A percentile compares a stretch with the other conserved stretches of the same genome.
Conservation (phyloP, 2,888 invertebrate species). For the Caenorhabditis macrosperma region DNA sequence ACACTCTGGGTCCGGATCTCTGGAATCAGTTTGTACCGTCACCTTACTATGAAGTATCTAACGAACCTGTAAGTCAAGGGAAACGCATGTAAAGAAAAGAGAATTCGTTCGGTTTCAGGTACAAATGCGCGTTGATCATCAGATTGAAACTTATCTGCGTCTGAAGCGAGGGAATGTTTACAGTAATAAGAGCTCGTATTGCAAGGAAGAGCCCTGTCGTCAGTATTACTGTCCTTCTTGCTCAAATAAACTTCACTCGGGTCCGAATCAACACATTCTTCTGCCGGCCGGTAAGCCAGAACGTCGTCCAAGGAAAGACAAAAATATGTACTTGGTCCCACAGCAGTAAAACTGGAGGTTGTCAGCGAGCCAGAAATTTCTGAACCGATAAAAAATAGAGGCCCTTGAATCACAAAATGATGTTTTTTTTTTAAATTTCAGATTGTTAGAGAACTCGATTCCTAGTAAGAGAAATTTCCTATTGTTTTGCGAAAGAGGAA, state of each 20-base stretch:
- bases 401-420: no score
- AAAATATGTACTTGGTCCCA: slow-evolving; percentile 50
- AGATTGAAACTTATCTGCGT: slow-evolving; percentile 17
- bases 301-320: slow-evolving; percentile 56
- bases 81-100: no score
- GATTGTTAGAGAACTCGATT: no score
- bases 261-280: slow-evolving; percentile 22
- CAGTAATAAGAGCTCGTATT: slow-evolving; percentile 54
- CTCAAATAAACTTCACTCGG: slow-evolving; percentile 40
- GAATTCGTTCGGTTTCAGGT: slow-evolving; percentile 27
- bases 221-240: slow-evolving; percentile 59
- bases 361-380: no score
- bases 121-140: slow-evolving; percentile 9
- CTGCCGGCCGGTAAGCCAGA: slow-evolving; percentile 46
- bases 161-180: slow-evolving; percentile 35
- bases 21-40: slow-evolving; percentile 26
- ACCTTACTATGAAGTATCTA: slow-evolving; percentile 8
- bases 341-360: no score
- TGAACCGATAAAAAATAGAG: no score
- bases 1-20: slow-evolving; percentile 36
- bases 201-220: slow-evolving; percentile 50
- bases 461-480: no score
- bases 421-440: no score
- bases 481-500: no score
- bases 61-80: slow-evolving; percentile 5